Percentiles rank a stretch among this genome's conserved stretches.
These are phyloP conservation scores for Xiphydria camelus DNA, from an alignment of 2,888 invertebrate species.

Conservation along the genomic window DNA sequence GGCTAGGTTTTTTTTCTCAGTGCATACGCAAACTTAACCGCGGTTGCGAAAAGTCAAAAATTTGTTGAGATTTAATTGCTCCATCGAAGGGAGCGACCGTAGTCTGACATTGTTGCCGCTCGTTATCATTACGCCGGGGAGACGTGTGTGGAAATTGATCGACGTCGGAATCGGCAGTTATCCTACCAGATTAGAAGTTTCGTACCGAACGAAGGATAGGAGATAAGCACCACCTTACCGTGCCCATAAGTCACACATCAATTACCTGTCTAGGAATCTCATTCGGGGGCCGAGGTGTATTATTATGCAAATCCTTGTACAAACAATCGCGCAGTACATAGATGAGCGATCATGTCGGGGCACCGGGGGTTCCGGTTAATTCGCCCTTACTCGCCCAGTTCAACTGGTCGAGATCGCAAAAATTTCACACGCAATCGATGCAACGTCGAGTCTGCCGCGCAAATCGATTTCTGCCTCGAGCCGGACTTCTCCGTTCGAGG, in stretches of 20 bases:
- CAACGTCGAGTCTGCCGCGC: slow-evolving; percentile 3
- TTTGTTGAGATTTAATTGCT: no score
- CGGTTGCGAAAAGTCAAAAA: no score
- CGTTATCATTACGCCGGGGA: no score
- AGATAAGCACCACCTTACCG: no score
- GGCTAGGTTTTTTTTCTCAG: no score
- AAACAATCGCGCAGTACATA: slow-evolving; percentile 12
- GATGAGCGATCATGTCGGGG: background rate
- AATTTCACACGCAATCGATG: background rate
- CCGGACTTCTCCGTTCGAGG: background rate
- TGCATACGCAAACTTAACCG: no score
- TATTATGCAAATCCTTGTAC: slow-evolving; percentile 20
- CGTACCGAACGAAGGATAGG: no score
- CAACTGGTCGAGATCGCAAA: background rate
- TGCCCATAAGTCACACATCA: slow-evolving; percentile 16
- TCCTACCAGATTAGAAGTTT: no score
- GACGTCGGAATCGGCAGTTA: no score
- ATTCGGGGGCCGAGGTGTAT: slow-evolving; percentile 9
- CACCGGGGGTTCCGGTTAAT: background rate
- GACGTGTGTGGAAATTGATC: no score
- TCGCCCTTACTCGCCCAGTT: background rate
- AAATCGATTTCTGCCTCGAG: background rate
- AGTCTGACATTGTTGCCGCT: no score
- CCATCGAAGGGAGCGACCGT: no score
- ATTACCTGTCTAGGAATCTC: slow-evolving; percentile 17